Base-by-base conservation (phyloP, 2,888 invertebrate species). In the Rhaphigaster nebulosa region DNA sequence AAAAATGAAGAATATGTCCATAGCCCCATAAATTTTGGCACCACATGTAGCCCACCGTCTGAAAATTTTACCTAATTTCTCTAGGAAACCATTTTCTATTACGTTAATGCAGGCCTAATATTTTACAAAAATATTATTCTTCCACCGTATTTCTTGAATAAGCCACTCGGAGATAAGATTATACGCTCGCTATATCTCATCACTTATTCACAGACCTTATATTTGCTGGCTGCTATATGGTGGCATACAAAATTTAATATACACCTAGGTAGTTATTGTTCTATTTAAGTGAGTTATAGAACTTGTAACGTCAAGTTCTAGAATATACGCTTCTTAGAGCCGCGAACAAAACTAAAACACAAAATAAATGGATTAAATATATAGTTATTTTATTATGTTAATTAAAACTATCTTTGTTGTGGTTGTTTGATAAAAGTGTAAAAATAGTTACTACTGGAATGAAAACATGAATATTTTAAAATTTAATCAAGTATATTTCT, bases 201-300 rank as follows among this genome's bases (percentile, higher is more conserved):
- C 41, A 23, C 26, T 80, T 80, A 80, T 80, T 80, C 41, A 80
- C 8, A 26, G 10, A 10, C 6, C 41, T 41, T 80, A 80, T 38
- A 80, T 80, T 41, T 38, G 38, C 76, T 13, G 8, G 10, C 76
- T 38, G 18, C 38, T 20, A 29, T 29, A 29, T 65, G 26, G 80
- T 80, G 26, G 80, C 41, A 41, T 41, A 41, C 26, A 80, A 80
- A 80, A 80, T 80, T 41, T 80, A 80, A 80, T 80, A 80, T 80
- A 41, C 41, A 41, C 8, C 80, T 80, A 4, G 38, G 41, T 26
- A 80, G 38, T 45, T n/a, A 38, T n/a, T 80, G 80, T 80, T 80
- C 41, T 12, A 41, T 80, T 26, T 41, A 45, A 45, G 80, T 80
- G 41, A 41, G 13, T 41, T 80, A 41, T 80, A 80, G 23, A 80